A percentile compares a stretch with the other conserved stretches of the same genome.
Evolutionary conservation across 2,113 vertebrate species (phyloP).

Genomic region (Oreocharis arfaki): DNA sequence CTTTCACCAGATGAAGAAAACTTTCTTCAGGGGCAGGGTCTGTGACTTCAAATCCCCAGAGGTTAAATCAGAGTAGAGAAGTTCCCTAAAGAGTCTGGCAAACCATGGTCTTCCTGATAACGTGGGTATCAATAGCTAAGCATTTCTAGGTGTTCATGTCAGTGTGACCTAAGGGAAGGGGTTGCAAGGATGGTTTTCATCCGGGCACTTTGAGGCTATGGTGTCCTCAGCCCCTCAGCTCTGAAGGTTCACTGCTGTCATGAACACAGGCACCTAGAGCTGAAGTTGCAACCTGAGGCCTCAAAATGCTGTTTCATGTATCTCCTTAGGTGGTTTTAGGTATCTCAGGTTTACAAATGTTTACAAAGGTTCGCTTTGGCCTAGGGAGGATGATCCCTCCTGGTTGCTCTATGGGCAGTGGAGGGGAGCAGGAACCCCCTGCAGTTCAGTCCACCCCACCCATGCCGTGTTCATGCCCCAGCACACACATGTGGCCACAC

Average conservation of each 20-base stretch:
- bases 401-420: background rate
- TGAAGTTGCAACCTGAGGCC: background rate
- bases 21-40: background rate
- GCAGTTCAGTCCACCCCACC: background rate
- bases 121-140: background rate
- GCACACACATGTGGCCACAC: background rate
- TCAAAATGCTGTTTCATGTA: background rate
- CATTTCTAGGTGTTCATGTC: background rate
- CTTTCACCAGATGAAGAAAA: background rate
- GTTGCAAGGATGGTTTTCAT: background rate
- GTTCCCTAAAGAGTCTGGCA: background rate
- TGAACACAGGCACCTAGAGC: background rate
- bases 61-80: background rate
- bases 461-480: fast-evolving
- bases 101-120: background rate
- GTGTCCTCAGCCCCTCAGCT: background rate
- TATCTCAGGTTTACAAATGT: background rate
- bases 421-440: background rate
- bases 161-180: background rate
- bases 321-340: background rate
- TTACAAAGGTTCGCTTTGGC: background rate
- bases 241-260: background rate
- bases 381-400: background rate
- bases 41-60: background rate
- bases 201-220: background rate